Base-by-base conservation (phyloP, 2,888 invertebrate species). In the Celastrina argiolus region DNA sequence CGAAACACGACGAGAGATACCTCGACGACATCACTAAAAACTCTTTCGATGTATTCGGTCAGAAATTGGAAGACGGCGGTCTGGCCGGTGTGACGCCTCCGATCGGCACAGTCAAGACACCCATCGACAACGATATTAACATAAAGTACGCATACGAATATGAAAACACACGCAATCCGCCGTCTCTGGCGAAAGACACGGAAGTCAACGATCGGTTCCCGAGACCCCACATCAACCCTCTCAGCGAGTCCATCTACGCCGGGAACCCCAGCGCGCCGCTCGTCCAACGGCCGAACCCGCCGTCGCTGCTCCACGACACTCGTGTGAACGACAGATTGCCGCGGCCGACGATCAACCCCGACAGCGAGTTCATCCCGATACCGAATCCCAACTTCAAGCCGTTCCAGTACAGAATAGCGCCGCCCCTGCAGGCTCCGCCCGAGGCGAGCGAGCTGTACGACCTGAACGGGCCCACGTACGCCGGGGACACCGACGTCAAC, bases 21-120 rank as follows among this genome's bases (percentile, higher is more conserved):
- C 88, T 95, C 69, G 95, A 95, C 74, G 95, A 95, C 75, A 94
- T 94, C 66, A 95, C 95, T 3, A 94, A 94, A 78, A 94, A 95
- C 75, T 95, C 95, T 67, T 95, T 95, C 76, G 95, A 94, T 34
- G 92, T 94, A 72, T 95, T 95, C 77, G 96, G 94, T 1, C 94
- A 94, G 81, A 96, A 94, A 81, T 80, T 94, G 66, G 92, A 85
- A 76, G 87, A 85, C 75, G 91, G 87, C 75, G 87, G 92, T 73
- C 74, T 90, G 56, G 90, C 85, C 2, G 45, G 45, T 8, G 92
- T 91, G 63, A 92, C 92, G 2, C 84, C 85, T 61, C 87, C 89
- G 1, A 77, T 90, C 2, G 90, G 85, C 65, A 89, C 91, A 0
- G 86, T 90, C 6, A 83, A 85, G 68, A 86, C 91, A 26, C 91